Evolutionary conservation across 2,888 invertebrate species (phyloP), one percentile per base, ranked within the genome.

Genomic region (Tachina lurida): DNA sequence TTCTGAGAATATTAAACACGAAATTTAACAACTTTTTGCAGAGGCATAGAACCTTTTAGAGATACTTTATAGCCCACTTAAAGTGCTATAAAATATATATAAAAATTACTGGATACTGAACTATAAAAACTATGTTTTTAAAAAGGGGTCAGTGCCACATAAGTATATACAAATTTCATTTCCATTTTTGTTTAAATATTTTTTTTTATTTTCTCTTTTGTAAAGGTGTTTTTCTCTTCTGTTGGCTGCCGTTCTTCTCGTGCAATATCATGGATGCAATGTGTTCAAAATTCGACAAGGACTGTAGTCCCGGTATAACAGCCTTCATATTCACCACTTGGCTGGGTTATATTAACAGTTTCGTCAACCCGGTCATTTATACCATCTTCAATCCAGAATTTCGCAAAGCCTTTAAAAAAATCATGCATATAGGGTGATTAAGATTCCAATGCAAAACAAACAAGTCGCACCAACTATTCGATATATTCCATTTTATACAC

Each of bases 191-290:
- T 10, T n/a, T 62, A n/a, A 0, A 31, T 31, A 31, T 1, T 67
- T 65, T 45, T 71, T 22, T n/a, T n/a, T 12, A 19, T 49, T 52
- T 60, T 62, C 4, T 58, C 12, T 22, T 22, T 15, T 70, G 49
- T 82, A 19, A 94, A 99, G 99, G 98, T 89, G 98, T 99, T 3
- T 99, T 99, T 93, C 95, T 99, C 58, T 95, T 98, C 91, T 99
- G 99, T 93, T 99, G 99, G 99, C 97, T 98, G 86, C 99, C 99
- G 52, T 99, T 99, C 94, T 99, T 99, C 95, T 97, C 98, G 2
- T 98, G 98, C 94, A 98, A 98, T 93, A 98, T 99, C 88, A 95
- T 98, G 94, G 98, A 98, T 92, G 99, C 99, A 12, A 95, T 99
- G 92, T 99, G 99, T 94, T 96, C 96, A 89, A 97, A 98, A 93